phyloP scores from a whole-genome alignment of 2,797 vertebrate species.

The Cercopithecus hamlyni region DNA sequence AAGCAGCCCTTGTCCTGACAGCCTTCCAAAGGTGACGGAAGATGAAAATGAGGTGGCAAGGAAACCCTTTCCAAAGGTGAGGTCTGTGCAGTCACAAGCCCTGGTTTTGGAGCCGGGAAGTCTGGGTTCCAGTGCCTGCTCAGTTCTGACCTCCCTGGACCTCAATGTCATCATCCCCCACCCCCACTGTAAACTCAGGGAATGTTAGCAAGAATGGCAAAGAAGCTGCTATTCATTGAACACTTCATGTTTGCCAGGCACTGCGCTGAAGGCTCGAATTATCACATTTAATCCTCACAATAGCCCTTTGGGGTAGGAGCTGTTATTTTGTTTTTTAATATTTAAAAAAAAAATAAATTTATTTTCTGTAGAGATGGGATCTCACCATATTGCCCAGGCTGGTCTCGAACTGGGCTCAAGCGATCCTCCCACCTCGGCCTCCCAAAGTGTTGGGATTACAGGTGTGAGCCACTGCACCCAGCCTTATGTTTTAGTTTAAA shows the following conservation, averaged over 20 bases:
- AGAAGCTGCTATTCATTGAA: neutral
- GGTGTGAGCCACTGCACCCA: too few species aligned
- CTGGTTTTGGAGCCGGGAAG: neutral
- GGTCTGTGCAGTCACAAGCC: neutral
- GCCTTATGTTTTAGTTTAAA: too few species aligned
- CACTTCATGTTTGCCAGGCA: neutral
- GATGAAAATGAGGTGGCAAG: fast-evolving
- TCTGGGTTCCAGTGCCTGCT: neutral
- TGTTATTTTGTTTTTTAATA: neutral
- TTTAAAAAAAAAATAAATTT: neutral
- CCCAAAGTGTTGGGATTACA: too few species aligned
- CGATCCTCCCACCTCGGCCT: too few species aligned
- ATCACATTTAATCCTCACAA: neutral
- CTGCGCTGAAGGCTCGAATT: neutral
- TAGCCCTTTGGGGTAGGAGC: neutral
- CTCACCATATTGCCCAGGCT: too few species aligned
- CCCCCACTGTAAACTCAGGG: neutral
- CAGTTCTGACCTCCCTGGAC: neutral
- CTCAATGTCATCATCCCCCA: neutral
- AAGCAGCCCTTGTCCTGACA: neutral
- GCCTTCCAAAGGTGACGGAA: neutral
- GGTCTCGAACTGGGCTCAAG: too few species aligned
- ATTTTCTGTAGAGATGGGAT: too few species aligned
- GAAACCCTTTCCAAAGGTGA: neutral
- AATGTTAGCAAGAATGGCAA: neutral